Conservation (phyloP, 2,888 invertebrate species). For the Andrena praecox region DNA sequence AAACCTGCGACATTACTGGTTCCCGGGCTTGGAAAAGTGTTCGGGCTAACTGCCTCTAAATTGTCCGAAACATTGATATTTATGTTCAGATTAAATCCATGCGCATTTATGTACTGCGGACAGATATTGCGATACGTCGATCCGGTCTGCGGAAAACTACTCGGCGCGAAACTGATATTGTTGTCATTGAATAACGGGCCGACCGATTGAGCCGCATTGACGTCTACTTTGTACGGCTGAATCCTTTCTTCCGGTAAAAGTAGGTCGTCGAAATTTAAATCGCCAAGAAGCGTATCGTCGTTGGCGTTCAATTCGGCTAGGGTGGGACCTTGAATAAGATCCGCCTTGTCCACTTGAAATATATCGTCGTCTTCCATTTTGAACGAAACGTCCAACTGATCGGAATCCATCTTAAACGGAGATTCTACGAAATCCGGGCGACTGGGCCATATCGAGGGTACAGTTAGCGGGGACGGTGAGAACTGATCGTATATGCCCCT, state of each 20-base stretch:
- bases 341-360: slow-evolving; percentile 95
- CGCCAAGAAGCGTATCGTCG: slow-evolving; percentile 92
- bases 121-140: slow-evolving; percentile 74
- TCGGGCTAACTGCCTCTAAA: slow-evolving; percentile 81
- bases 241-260: slow-evolving; percentile 89
- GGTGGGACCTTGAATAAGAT: slow-evolving; percentile 93
- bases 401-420: slow-evolving; percentile 79
- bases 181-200: slow-evolving; percentile 72
- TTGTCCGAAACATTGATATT: slow-evolving; percentile 78
- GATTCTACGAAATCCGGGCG: slow-evolving; percentile 84
- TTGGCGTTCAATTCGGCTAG: slow-evolving; percentile 94
- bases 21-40: slow-evolving; percentile 82
- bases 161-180: slow-evolving; percentile 75
- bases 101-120: slow-evolving; percentile 70
- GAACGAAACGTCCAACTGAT: slow-evolving; percentile 85
- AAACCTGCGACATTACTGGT: slow-evolving; percentile 82
- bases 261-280: slow-evolving; percentile 94
- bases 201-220: slow-evolving; percentile 59
- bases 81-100: slow-evolving; percentile 78
- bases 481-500: slow-evolving; percentile 82
- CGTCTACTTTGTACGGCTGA: slow-evolving; percentile 73
- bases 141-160: slow-evolving; percentile 82
- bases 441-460: slow-evolving; percentile 85
- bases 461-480: slow-evolving; percentile 81
- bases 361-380: slow-evolving; percentile 96